Evolutionary conservation across 2,797 vertebrate genomes (phyloP), one percentile per base, ranked within the genome.

Genomic region (Acanthiza pusilla): DNA sequence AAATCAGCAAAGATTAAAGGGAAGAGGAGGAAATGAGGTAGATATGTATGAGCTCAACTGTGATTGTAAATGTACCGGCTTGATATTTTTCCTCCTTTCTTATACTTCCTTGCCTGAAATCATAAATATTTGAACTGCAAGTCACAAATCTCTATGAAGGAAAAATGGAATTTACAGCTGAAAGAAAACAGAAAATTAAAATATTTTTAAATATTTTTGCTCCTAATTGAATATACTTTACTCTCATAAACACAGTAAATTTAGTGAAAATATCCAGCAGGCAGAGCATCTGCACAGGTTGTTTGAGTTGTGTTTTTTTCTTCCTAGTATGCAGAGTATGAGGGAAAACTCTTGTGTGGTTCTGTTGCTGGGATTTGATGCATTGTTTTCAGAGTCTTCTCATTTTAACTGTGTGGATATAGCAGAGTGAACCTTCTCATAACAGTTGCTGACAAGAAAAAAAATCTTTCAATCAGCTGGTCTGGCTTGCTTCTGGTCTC

Each of bases 401-500:
- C 82, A 91, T 96, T 96, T 93, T 92, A 90, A 77, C 67, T n/a
- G 63, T 19, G 2, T 47, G 66, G 91, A 81, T 88, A 84, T 84
- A 90, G 81, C 86, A 93, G 71, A 85, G 75, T 82, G 76, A 93
- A 89, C 91, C 81, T 85, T 92, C 91, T 95, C 55, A 77, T 93
- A 95, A 89, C 88, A 38, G 53, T 51, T 91, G 79, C 85, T 90
- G 94, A 78, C 51, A 82, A 83, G 77, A 60, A 88, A 68, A 91
- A 83, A 85, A 25, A 84, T 66, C 55, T 80, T 96, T 94, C 89
- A 93, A 83, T 95, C 90, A 91, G 42, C 65, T 60, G 54, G 75
- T 63, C 27, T 0, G 10, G 22, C 73, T 94, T 25, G 5, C 47
- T 83, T 36, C 48, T 4, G 8, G 29, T 57, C 40, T 71, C 72